phyloP scores from a whole-genome alignment of 2,113 vertebrate species.

The Microtus montanus region DNA sequence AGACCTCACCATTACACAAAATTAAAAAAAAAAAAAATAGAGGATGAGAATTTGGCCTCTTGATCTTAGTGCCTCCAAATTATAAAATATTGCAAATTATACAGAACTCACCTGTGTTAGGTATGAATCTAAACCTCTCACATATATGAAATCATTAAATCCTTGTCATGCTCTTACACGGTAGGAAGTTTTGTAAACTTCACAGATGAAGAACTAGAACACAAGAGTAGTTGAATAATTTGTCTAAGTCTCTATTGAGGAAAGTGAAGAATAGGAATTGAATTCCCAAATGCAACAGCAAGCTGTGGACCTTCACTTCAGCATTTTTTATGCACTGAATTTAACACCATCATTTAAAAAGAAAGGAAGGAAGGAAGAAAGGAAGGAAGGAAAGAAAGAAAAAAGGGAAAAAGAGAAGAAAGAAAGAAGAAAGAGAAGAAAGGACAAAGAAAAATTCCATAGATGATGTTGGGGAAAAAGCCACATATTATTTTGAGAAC shows the following conservation, averaged over 20 bases:
- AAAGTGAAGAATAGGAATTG: neutral
- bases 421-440: no score
- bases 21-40: neutral
- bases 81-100: neutral
- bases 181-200: neutral
- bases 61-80: neutral
- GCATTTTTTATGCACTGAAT: neutral
- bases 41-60: neutral
- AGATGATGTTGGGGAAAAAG: neutral
- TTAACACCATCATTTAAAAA: neutral
- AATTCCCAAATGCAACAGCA: neutral
- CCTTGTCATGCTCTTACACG: neutral
- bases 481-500: neutral
- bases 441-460: neutral
- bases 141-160: neutral
- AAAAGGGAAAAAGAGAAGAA: neutral
- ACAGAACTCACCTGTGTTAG: neutral
- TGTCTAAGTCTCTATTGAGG: neutral
- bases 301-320: neutral
- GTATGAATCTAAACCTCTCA: neutral
- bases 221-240: neutral
- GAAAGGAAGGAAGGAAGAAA: neutral
- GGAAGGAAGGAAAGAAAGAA: no score
- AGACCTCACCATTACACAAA: neutral
- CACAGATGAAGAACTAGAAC: neutral